Evolutionary conservation across 1,140 invertebrate genomes (phyloP).

Genomic region (Bombus breviceps): DNA sequence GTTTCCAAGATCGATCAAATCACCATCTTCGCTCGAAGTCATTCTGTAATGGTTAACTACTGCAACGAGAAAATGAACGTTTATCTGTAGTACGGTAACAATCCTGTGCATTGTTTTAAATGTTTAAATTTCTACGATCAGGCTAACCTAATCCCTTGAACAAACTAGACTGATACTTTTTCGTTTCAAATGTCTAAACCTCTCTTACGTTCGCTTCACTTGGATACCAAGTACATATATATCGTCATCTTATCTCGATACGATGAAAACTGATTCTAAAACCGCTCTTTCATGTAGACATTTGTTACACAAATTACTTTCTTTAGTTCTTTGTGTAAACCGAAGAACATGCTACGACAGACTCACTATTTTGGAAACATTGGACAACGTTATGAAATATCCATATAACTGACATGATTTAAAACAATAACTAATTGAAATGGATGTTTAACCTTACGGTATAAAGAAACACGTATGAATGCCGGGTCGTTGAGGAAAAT

Average conservation of each 20-base stretch:
- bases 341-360: neutral
- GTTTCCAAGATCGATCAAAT: conserved; percentile 79
- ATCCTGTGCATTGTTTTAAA: neutral
- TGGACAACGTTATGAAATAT: conserved; percentile 39
- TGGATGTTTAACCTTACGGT: neutral
- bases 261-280: neutral
- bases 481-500: neutral
- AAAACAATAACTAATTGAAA: neutral
- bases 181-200: conserved; percentile 33
- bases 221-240: neutral
- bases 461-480: conserved; percentile 10
- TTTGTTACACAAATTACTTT: neutral
- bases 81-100: no score
- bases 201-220: conserved; percentile 46
- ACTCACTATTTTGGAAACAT: conserved; percentile 54
- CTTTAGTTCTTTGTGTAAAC: no score
- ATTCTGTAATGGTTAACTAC: conserved; percentile 61
- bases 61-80: conserved; percentile 38
- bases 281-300: neutral
- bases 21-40: conserved; percentile 76
- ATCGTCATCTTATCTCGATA: conserved; percentile 6
- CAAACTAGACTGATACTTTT: conserved; percentile 39
- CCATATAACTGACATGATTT: conserved; percentile 24
- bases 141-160: conserved; percentile 14
- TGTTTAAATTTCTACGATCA: neutral